Base-by-base conservation (phyloP, 2,113 vertebrate genomes). In the Pomatostomus ruficeps region DNA sequence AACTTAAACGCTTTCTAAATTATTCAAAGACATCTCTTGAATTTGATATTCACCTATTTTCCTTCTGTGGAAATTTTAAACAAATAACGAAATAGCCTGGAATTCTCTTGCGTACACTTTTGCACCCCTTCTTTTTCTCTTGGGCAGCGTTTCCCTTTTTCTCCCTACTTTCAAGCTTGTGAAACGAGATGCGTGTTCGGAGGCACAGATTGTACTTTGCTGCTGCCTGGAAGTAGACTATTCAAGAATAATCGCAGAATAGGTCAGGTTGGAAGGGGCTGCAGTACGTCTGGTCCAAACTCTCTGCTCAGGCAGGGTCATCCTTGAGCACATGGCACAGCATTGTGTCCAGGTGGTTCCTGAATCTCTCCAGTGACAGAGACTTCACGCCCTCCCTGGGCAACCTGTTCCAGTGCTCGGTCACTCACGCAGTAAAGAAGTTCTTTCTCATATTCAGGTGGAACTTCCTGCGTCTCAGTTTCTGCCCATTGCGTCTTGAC, bases 341-440 rank as follows among this genome's bases (percentile, higher is more conserved):
- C 21, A 15, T 14, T 75, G 25, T 33, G 22, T 62, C 31, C 35
- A 23, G 46, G 35, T 48, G 17, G 29, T 48, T 61, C 17, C 31
- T 48, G 25, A 20, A 7, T 55, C 9, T 55, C 18, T 23, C 25
- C 25, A 20, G 29, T 55, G 62, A 55, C 0, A 3, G 21, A 54
- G 29, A 31, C 5, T 54, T 40, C 24, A 35, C 40, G 31, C 1
- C 20, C 0, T 2, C 62, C 15, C 29, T 54, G n/a, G 4, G 46
- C 29, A 46, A 0, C 24, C 14, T 18, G 26, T 43, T 61, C 29
- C 40, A 31, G 29, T 59, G 61, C 40, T 40, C 0, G 0, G 52
- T 67, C 29, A 35, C 20, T 43, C n/a, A 17, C 1, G 0, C 21
- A 15, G 5, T 35, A 7, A 35, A 52, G n/a, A 29, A 23, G 10